These are phyloP conservation scores for Latrodectus geometricus DNA, from an alignment of 1,140 invertebrate species.

Conservation along the genomic window DNA sequence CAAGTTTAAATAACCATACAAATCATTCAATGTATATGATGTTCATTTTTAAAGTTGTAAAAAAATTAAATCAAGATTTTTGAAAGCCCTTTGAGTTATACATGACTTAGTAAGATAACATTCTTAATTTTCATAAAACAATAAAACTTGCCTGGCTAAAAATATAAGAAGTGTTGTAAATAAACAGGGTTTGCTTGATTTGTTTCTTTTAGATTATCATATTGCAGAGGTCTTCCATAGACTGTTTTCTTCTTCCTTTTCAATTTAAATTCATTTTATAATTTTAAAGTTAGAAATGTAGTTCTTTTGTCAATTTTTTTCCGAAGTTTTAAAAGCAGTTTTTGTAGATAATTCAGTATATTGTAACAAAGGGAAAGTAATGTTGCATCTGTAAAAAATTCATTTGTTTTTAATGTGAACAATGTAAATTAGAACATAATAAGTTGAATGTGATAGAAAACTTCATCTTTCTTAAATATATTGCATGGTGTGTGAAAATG, in stretches of 20 bases:
- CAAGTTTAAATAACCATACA: conserved; percentile 25
- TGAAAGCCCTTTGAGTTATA: neutral
- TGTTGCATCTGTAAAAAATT: conserved; percentile 56
- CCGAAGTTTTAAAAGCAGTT: neutral
- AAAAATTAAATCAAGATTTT: neutral
- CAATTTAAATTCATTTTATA: conserved; percentile 8
- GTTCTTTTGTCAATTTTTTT: neutral
- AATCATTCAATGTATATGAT: conserved; percentile 28
- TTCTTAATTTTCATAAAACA: neutral
- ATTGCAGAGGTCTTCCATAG: conserved; percentile 32
- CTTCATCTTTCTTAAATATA: conserved; percentile 8
- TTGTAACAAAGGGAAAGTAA: neutral
- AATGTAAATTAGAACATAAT: conserved; percentile 48
- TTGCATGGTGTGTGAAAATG: neutral
- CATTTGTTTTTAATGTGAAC: conserved; percentile 49
- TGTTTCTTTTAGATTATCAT: neutral
- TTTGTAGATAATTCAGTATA: conserved; percentile 18
- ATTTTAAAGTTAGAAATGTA: neutral
- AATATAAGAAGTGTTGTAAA: neutral
- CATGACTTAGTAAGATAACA: neutral
- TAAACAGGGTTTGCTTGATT: neutral
- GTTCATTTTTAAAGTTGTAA: neutral
- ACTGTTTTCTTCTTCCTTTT: neutral
- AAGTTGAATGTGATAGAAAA: conserved; percentile 36
- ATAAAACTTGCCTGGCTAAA: conserved; percentile 8